phyloP scores from a whole-genome alignment of 2,113 vertebrate genomes.

The Calidris pugnax region DNA sequence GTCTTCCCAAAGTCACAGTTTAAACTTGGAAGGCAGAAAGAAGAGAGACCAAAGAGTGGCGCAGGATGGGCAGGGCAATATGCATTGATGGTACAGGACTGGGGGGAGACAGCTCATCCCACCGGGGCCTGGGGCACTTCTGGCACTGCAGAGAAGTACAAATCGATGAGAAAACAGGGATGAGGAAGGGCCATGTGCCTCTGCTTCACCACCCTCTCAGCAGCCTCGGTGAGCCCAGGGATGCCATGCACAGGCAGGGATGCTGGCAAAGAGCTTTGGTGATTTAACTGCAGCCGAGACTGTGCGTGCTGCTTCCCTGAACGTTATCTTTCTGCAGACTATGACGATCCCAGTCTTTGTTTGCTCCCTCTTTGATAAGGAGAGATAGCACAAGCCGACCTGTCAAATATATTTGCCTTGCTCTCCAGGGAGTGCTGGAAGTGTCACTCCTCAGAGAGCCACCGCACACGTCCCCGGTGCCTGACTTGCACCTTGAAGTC shows the following conservation, averaged over 20 bases:
- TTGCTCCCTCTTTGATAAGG: neutral
- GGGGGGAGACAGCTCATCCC: neutral
- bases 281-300: neutral
- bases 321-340: neutral
- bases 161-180: neutral
- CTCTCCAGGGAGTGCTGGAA: neutral
- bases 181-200: accelerated
- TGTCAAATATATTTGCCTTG: constrained; percentile 1
- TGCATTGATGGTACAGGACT: neutral
- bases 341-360: neutral
- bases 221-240: accelerated
- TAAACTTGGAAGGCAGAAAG: neutral
- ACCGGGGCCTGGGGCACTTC: accelerated
- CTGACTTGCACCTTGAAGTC: neutral
- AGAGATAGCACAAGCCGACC: neutral
- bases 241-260: accelerated
- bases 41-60: neutral
- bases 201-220: neutral
- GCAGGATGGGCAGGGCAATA: neutral
- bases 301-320: neutral
- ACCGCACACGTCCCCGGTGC: accelerated
- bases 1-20: neutral
- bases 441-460: neutral
- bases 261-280: neutral
- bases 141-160: neutral